Percentiles rank a stretch among this genome's conserved stretches.
Evolutionary conservation across 1,140 invertebrate species (phyloP).

Genomic region (Plutomurus gul): DNA sequence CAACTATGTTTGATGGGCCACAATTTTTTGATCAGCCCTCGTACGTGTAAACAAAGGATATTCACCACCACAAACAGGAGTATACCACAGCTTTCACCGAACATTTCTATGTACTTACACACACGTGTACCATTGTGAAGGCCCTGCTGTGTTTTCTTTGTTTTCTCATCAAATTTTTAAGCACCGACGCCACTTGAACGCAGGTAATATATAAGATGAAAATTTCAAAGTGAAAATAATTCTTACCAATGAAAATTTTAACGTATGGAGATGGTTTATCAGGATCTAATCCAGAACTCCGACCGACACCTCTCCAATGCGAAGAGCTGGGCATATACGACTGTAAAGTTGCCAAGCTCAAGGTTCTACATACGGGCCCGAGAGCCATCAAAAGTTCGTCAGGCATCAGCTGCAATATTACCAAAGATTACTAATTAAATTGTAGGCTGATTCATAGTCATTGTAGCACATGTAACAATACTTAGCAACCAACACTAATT

Average conservation of each 20-base stretch:
- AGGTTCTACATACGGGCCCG: constrained; percentile 44
- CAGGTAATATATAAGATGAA: background rate
- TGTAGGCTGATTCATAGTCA: no score
- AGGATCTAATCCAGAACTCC: constrained; percentile 44
- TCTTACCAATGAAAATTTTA: constrained; percentile 48
- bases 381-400: constrained; percentile 43
- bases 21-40: no score
- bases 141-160: no score
- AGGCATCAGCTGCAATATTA: constrained; percentile 43
- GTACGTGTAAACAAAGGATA: no score
- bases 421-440: constrained; percentile 6
- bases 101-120: no score
- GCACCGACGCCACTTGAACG: background rate
- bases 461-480: no score
- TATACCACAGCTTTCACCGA: no score
- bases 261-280: constrained; percentile 51
- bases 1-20: no score
- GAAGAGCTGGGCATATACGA: constrained; percentile 46
- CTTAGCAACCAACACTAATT: background rate
- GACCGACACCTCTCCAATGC: constrained; percentile 48
- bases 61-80: no score
- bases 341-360: constrained; percentile 51
- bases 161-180: no score
- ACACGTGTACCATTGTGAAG: no score
- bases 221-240: background rate